Base-by-base conservation (phyloP, 2,888 invertebrate species). In the Drosophila anceps region DNA sequence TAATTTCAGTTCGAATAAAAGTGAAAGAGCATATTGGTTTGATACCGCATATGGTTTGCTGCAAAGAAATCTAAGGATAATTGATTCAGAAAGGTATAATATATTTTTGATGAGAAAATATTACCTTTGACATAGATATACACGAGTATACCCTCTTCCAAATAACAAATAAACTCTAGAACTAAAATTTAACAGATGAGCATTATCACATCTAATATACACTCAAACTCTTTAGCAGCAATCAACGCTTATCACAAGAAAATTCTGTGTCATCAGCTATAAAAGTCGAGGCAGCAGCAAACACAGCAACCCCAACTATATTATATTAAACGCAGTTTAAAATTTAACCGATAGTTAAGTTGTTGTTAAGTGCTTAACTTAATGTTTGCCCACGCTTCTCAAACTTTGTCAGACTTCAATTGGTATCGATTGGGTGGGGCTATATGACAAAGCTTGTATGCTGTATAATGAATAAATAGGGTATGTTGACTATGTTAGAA, bases 351-450 rank as follows among this genome's bases (percentile, higher is more conserved):
- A 15, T 9, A 53, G 24, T 53, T 35, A 35, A 35, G 33, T 20
- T 53, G 46, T 15, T 27, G 35, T 15, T 24, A 35, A 15, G 24
- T 53, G 20, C 2, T 10, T 53, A 6, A 24, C 51, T 35, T 24
- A 15, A 8, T 8, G 13, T 33, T 20, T 12, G 0, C 7, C 20
- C 37, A 29, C 33, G n/a, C 48, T 10, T 0, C 29, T 10, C 58
- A 39, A 44, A 48, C 51, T 60, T 50, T 31, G 51, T 29, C 60
- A n/a, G 27, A 18, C 27, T 55, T 43, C 57, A 31, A 33, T 64
- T 39, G 54, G n/a, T 74, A 75, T 79, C 68, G 75, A 79, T 79
- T 61, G 51, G 46, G 55, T 62, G 58, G 46, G 9, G 46, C 24
- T 41, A 50, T 13, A 18, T 4, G 3, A 13, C 13, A 44, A 13